Base-by-base conservation (phyloP, 1,140 invertebrate species). In the Brachionus manjavacas region DNA sequence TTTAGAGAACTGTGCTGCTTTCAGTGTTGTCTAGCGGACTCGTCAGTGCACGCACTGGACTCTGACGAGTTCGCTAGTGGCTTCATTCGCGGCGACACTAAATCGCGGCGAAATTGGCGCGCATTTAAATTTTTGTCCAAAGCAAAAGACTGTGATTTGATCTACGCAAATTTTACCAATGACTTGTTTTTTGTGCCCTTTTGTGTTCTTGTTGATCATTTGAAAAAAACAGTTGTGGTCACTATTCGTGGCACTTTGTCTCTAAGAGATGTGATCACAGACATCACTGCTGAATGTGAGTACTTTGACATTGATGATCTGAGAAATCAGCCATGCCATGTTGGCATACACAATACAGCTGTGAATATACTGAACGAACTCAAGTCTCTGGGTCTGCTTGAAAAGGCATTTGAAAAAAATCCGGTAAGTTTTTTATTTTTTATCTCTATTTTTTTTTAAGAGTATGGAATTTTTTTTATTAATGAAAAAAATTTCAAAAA, bases 211-310 rank as follows among this genome's bases (percentile, higher is more conserved):
- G 91, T 93, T 0, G 95, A 97, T 88, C 94, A 96, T 87, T 92
- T 93, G 85, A 93, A 92, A 0, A 91, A 93, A 68, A 93, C 92
- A 84, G 93, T 97, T 80, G 94, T 96, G 7, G 92, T 97, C 28
- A 92, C 93, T 1, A 93, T 97, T 60, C 91, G 96, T 85, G 96
- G 96, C 12, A 95, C 95, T 1, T 92, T 96, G 72, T 96, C 95
- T 0, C 87, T 96, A 12, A 91, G 94, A 86, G 95, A 96, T 90
- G 92, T 94, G n/a, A 92, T 97, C 85, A 96, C 95, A 0, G 95
- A 98, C 88, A 90, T 98, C 79, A 93, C 93, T 3, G 95, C 94
- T 3, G 93, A 93, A 28, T 93, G 93, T 11, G 94, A 94, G 72
- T 90, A 91, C 66, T 92, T 96, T 86, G 92, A 94, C 85, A 92